Evolutionary conservation across 2,888 invertebrate species (phyloP).

Genomic region (Plagiodera versicolora): DNA sequence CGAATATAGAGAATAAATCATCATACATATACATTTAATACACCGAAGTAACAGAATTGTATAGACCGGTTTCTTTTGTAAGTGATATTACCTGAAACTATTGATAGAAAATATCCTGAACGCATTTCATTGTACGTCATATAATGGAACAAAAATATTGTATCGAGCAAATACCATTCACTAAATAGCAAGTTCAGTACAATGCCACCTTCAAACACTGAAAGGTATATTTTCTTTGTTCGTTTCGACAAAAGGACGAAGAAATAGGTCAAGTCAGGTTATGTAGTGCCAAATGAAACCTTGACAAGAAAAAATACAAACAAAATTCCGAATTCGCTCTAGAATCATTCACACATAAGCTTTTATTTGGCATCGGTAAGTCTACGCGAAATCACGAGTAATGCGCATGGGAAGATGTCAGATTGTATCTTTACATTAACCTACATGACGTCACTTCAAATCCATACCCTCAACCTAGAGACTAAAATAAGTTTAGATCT

Average conservation of each 20-base stretch:
- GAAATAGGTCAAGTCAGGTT: not conserved
- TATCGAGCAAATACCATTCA: not conserved
- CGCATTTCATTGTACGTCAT: not conserved
- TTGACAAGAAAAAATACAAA: not conserved
- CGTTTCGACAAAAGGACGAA: not conserved
- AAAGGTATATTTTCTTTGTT: not conserved
- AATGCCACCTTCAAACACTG: not conserved
- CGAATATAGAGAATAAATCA: no score
- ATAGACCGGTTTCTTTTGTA: not conserved
- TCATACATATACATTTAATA: not conserved
- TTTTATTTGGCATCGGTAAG: no score
- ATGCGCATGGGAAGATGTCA: no score
- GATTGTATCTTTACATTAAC: no score
- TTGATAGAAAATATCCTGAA: not conserved
- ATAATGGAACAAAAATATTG: not conserved
- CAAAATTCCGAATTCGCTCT: no score
- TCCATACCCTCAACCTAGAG: no score
- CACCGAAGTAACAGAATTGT: no score
- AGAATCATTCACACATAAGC: no score
- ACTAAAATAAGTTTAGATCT: not conserved
- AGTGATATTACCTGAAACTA: not conserved
- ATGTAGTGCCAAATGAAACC: not conserved
- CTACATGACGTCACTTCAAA: no score
- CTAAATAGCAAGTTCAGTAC: not conserved
- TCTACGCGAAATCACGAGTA: no score